These are phyloP conservation scores for Lepus townsendii DNA, from an alignment of 2,797 vertebrate genomes.

Conservation along the genomic window DNA sequence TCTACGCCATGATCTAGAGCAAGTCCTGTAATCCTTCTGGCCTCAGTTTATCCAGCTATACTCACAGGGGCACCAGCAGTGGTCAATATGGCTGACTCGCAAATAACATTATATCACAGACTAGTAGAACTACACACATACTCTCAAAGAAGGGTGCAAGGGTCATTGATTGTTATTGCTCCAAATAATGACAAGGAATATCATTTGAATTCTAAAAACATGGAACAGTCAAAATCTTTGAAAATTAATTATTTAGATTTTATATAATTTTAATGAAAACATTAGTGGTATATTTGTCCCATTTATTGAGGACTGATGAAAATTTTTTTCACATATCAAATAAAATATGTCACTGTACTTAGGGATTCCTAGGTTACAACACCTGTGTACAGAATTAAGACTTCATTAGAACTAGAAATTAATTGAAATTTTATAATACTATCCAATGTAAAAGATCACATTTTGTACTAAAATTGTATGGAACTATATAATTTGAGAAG, in stretches of 20 bases:
- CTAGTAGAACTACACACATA: not conserved
- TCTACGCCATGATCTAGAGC: not conserved
- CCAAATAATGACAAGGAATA: not conserved
- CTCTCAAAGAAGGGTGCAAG: not conserved
- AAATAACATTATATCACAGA: not conserved
- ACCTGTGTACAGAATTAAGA: not conserved
- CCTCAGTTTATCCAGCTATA: not conserved
- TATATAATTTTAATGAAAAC: conserved; percentile 26
- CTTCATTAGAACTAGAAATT: not conserved
- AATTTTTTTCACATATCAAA: not conserved
- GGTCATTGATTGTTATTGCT: not conserved
- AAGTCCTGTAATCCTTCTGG: not conserved
- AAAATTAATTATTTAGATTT: not conserved
- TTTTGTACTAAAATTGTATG: conserved; percentile 4
- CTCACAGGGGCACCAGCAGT: not conserved
- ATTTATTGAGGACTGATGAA: not conserved
- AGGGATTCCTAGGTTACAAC: not conserved
- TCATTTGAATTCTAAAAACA: not conserved
- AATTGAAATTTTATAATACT: not conserved
- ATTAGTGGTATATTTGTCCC: not conserved
- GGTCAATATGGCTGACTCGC: not conserved
- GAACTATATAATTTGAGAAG: not conserved
- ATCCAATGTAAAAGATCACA: not conserved
- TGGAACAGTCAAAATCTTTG: not conserved
- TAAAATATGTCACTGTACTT: not conserved